Evolutionary conservation across 2,797 vertebrate species (phyloP).

Genomic region (Rallus crepitans): DNA sequence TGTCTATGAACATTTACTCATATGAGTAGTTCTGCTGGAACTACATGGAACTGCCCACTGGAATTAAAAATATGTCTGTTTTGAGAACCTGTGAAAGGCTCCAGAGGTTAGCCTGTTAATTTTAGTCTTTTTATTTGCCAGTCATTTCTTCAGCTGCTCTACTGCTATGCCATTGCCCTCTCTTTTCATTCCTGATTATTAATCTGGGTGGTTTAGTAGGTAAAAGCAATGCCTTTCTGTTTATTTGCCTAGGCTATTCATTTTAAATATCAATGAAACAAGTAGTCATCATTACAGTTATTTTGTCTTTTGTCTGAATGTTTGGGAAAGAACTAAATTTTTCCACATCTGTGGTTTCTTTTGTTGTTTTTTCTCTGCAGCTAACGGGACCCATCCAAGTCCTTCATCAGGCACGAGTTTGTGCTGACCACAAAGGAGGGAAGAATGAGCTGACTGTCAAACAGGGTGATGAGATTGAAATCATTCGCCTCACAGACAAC

Average conservation of each 20-base stretch:
- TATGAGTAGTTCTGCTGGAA: not conserved
- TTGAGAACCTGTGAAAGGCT: not conserved
- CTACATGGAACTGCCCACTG: not conserved
- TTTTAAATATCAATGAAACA: not conserved
- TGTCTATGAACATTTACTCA: not conserved
- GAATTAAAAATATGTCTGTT: not conserved
- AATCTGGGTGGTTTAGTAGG: not conserved
- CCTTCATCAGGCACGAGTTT: constrained; percentile 84
- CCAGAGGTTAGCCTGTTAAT: not conserved
- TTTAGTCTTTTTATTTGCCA: not conserved
- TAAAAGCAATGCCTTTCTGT: not conserved
- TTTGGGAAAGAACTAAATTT: not conserved
- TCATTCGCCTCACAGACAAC: constrained; percentile 89
- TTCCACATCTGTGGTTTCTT: not conserved
- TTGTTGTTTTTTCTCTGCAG: constrained; percentile 70
- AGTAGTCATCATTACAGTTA: not conserved
- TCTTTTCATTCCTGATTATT: not conserved
- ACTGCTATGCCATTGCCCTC: not conserved
- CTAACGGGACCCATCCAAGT: constrained; percentile 82
- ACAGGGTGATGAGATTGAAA: constrained; percentile 88
- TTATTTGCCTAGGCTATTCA: not conserved
- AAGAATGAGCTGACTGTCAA: constrained; percentile 88
- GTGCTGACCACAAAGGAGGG: constrained; percentile 81
- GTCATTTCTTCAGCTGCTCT: not conserved
- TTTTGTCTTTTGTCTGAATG: not conserved